Evolutionary conservation across 2,888 invertebrate genomes (phyloP).

Genomic region (Rhyacophila evoluta): DNA sequence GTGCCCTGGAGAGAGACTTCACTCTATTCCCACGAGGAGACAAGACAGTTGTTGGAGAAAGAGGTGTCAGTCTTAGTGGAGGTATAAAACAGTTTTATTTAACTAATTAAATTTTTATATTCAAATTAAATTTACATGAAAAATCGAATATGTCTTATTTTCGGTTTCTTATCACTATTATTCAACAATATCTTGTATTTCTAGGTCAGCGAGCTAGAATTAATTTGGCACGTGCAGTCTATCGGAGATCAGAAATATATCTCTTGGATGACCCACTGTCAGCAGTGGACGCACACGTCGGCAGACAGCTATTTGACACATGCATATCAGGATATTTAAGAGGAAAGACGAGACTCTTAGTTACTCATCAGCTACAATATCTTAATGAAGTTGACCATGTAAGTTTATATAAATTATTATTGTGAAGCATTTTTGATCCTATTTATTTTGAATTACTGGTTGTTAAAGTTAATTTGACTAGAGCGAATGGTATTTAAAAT

Average conservation of each 20-base stretch:
- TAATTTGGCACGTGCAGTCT: slow-evolving; percentile 88
- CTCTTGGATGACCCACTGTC: slow-evolving; percentile 92
- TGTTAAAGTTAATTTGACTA: too few species aligned
- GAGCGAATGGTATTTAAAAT: too few species aligned
- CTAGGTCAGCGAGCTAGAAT: slow-evolving; percentile 90
- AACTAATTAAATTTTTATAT: too few species aligned
- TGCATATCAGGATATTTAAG: slow-evolving; percentile 77
- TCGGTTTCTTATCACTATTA: too few species aligned
- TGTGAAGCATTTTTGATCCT: too few species aligned
- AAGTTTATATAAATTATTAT: too few species aligned
- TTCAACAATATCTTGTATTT: too few species aligned
- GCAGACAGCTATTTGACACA: slow-evolving; percentile 88
- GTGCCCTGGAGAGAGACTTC: slow-evolving; percentile 81
- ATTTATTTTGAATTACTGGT: too few species aligned
- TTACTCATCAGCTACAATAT: slow-evolving; percentile 82
- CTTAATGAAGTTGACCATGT: slow-evolving; percentile 72
- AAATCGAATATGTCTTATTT: too few species aligned
- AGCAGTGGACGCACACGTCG: slow-evolving; percentile 94
- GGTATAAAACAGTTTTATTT: too few species aligned
- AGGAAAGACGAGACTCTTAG: slow-evolving; percentile 79
- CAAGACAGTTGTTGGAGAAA: slow-evolving; percentile 86
- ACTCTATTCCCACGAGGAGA: slow-evolving; percentile 84
- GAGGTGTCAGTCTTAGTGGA: slow-evolving; percentile 86
- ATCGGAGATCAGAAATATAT: slow-evolving; percentile 88
- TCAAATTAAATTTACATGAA: too few species aligned